Evolutionary conservation across 2,113 vertebrate species (phyloP).

Genomic region (Piprites chloris): DNA sequence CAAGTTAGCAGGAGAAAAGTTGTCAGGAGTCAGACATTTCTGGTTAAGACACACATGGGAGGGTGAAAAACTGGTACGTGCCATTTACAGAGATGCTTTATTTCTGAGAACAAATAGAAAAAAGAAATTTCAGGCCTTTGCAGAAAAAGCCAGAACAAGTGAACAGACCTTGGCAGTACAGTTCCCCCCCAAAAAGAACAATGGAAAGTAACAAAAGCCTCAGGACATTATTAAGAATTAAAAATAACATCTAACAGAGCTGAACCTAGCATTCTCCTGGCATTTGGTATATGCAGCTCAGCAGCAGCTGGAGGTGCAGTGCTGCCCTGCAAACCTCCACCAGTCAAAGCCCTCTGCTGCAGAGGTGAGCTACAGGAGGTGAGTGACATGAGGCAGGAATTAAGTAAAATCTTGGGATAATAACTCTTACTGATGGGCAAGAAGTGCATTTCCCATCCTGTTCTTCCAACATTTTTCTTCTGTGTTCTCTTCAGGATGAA

Average conservation of each 20-base stretch:
- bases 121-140: neutral
- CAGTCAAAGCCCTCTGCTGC: accelerated
- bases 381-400: neutral
- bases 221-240: neutral
- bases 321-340: neutral
- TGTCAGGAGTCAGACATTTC: constrained; percentile 21
- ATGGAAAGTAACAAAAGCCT: constrained; percentile 38
- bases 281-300: neutral
- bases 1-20: neutral
- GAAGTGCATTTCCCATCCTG: neutral
- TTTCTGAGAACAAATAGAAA: constrained; percentile 35
- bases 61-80: neutral
- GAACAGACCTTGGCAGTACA: constrained; percentile 48
- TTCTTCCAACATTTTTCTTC: neutral
- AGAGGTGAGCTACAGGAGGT: neutral
- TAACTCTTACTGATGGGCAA: neutral
- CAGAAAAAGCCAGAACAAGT: constrained; percentile 33
- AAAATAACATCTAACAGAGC: constrained; percentile 6
- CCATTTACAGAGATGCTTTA: neutral
- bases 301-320: accelerated
- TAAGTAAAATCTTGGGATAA: neutral
- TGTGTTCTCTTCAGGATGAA: neutral
- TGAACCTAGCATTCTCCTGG: neutral
- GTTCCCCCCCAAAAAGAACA: neutral
- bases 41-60: constrained; percentile 8